phyloP scores from a whole-genome alignment of 1,140 invertebrate species.

The Euwallacea similis region DNA sequence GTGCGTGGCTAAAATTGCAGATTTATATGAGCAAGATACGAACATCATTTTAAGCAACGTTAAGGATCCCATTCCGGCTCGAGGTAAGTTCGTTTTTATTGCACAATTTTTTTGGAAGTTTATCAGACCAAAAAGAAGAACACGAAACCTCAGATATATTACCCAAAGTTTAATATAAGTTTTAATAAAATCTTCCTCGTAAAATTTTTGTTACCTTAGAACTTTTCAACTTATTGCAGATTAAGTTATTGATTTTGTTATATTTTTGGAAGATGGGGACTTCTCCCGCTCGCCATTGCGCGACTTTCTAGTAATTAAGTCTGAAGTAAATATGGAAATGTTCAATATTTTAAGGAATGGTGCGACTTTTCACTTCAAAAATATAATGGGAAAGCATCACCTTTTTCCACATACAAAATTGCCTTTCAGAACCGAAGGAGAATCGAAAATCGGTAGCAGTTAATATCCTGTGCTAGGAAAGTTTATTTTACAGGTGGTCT shows the following conservation, averaged over 20 bases:
- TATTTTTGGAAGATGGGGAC: neutral
- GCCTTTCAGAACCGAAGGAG: neutral
- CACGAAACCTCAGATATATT: conserved; percentile 9
- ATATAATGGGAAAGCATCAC: no score
- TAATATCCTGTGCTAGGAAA: neutral
- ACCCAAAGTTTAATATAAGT: conserved; percentile 21
- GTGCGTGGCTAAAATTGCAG: conserved; percentile 60
- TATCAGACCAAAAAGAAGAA: conserved; percentile 22
- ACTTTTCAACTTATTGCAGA: conserved; percentile 17
- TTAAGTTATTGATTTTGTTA: conserved; percentile 20
- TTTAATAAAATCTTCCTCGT: conserved; percentile 27
- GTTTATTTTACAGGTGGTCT: conserved; percentile 4
- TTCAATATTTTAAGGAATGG: no score
- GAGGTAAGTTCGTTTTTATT: conserved; percentile 55
- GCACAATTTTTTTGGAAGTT: conserved; percentile 26
- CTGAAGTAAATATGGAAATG: no score
- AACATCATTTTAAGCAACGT: conserved; percentile 58
- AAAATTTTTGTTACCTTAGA: conserved; percentile 29
- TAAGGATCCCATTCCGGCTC: conserved; percentile 61
- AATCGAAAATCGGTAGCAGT: neutral
- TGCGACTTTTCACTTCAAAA: no score
- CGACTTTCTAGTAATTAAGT: no score
- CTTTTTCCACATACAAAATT: neutral
- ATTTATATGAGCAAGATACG: conserved; percentile 59
- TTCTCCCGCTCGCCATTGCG: no score